Evolutionary conservation across 2,888 invertebrate species (phyloP), one percentile per base, ranked within the genome.

Genomic region (Hedychridium roseum): DNA sequence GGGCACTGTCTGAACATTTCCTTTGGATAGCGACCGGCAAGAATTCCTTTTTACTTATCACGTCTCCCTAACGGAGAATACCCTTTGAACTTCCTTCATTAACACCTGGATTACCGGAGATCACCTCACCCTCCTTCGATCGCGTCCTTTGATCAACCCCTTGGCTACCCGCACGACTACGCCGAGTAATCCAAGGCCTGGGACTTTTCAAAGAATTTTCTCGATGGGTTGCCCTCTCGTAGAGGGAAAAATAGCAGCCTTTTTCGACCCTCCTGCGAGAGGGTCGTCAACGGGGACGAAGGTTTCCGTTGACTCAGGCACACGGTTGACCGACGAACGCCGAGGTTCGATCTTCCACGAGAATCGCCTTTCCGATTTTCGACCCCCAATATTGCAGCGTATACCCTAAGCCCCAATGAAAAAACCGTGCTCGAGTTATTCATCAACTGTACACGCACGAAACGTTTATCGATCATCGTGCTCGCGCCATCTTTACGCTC

Each of bases 61-160:
- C 42, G 34, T 23, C 44, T 31, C 28, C 27, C 26, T 17, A 15
- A 27, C 26, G 30, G 20, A 39, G 21, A 40, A 41, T 43, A 38
- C 44, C 43, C 53, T 63, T 59, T 59, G 54, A 59, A 39, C 57
- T 48, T 18, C 42, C 52, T 51, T 62, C 60, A 53, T 64, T 60
- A 62, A 64, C 53, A 60, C 59, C 62, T 57, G 56, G 40, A 47
- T 52, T 51, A 46, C 30, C 43, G 47, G 46, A 43, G 52, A 54
- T 47, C 46, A 46, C 39, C 45, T 41, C 34, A 23, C 28, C 32
- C 50, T 16, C 38, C 15, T 16, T 50, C 37, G 49, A 59, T 49
- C 50, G 36, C 39, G 38, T 44, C 50, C 56, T 56, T 62, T 60
- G 52, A 62, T 58, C 49, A 50, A 40, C 45, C 40, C 28, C 40